These are phyloP conservation scores for Tigriopus californicus DNA, from an alignment of 2,888 invertebrate species.

Conservation along the genomic window DNA sequence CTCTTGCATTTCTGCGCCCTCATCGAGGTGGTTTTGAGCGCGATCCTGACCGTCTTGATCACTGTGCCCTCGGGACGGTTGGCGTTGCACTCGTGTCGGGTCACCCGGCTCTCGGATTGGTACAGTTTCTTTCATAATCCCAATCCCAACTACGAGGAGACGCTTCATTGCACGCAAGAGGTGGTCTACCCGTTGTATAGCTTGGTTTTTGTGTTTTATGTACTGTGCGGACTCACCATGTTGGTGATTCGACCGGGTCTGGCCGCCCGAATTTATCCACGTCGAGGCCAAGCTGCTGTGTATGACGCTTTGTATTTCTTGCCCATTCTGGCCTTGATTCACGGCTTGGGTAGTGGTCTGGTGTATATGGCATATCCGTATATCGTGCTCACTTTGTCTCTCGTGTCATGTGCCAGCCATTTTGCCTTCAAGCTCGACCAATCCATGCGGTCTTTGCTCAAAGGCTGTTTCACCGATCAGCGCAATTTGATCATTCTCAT, in stretches of 20 bases:
- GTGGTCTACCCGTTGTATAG: slow-evolving; percentile 95
- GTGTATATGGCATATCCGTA: slow-evolving; percentile 73
- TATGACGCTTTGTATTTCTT: slow-evolving; percentile 88
- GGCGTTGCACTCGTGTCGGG: slow-evolving; percentile 32
- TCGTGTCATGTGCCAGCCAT: slow-evolving; percentile 79
- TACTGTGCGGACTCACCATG: slow-evolving; percentile 57
- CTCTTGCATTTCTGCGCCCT: slow-evolving; percentile 62
- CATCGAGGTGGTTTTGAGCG: slow-evolving; percentile 56
- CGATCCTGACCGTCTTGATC: slow-evolving; percentile 53
- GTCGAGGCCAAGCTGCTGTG: slow-evolving; percentile 37
- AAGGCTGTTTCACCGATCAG: slow-evolving; percentile 52
- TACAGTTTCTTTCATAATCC: slow-evolving; percentile 90
- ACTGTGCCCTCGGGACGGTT: slow-evolving; percentile 62
- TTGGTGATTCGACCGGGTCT: slow-evolving; percentile 56
- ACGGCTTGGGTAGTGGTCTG: slow-evolving; percentile 48
- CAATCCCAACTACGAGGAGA: slow-evolving; percentile 67
- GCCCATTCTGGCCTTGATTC: slow-evolving; percentile 63
- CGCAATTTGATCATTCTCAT: slow-evolving; percentile 59
- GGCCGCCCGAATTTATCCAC: slow-evolving; percentile 30
- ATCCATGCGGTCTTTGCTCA: slow-evolving; percentile 33
- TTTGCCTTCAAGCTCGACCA: slow-evolving; percentile 72
- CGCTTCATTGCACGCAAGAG: slow-evolving; percentile 86
- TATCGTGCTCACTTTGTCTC: slow-evolving; percentile 69
- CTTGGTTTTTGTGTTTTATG: slow-evolving; percentile 74
- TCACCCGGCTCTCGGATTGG: slow-evolving; percentile 65